Evolutionary conservation across 2,888 invertebrate genomes (phyloP).

Genomic region (Drosophila stalkeri): DNA sequence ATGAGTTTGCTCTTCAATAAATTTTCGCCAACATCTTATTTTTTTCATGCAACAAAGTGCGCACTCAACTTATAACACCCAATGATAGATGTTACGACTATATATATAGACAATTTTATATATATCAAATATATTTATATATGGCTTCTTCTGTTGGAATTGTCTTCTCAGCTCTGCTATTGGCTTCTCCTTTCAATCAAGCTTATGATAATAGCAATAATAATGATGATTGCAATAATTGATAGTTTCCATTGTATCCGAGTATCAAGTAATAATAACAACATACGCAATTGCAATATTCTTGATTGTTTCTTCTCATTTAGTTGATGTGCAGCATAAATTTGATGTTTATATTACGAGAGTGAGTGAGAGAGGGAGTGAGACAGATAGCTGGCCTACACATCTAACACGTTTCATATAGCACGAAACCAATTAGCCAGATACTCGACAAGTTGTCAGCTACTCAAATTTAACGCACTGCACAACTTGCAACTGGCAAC

Average conservation of each 20-base stretch:
- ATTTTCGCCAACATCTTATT: conserved; percentile 62
- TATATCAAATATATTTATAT: background rate
- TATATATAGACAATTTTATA: background rate
- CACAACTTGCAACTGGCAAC: conserved; percentile 22
- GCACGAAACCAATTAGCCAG: conserved; percentile 63
- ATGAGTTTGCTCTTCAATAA: conserved; percentile 80
- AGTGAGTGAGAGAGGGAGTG: too few relatives aligned
- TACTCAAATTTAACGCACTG: conserved; percentile 65
- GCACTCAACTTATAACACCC: background rate
- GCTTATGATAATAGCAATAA: background rate
- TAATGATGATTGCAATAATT: background rate
- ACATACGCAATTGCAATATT: background rate
- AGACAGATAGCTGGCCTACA: background rate
- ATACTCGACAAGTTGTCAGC: conserved; percentile 58
- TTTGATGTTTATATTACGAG: background rate
- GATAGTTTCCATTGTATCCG: background rate
- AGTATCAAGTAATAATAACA: background rate
- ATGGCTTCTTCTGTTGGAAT: background rate
- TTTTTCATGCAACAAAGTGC: conserved; percentile 14
- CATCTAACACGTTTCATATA: conserved; percentile 50
- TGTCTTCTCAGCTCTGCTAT: background rate
- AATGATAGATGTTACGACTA: background rate
- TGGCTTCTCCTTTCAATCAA: too few relatives aligned
- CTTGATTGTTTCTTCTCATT: background rate
- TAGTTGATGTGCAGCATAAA: background rate